Evolutionary conservation across 2,797 vertebrate species (phyloP), one percentile per base, ranked within the genome.

Genomic region (Enoplosus armatus): DNA sequence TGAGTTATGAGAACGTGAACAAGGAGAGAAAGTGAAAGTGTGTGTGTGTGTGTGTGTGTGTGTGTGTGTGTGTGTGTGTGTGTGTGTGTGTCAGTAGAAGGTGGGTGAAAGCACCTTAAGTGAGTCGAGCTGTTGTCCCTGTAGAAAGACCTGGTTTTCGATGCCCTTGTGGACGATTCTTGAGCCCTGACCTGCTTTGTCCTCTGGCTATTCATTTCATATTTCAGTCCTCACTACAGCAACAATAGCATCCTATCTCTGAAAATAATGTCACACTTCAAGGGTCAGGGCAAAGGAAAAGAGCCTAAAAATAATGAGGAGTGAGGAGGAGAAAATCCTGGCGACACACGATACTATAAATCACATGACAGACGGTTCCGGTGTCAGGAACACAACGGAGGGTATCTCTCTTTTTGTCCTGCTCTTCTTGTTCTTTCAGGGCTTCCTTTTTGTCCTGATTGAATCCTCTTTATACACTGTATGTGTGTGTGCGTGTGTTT

Each of bases 111-210:
- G 53, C 50, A 35, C 45, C 37, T 81, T 56, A 66, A 74, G 22
- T 14, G 24, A 66, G 37, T 73, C 4, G 4, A 76, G 75, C 63
- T 61, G 63, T 51, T 67, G 66, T 79, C 45, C 74, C 65, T 2
- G 14, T 54, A 54, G 59, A 80, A 75, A 48, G 1, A 51, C 45
- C 27, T 31, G 24, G 45, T 77, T 82, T 55, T 67, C 0, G 16
- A 45, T 56, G 70, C n/a, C 63, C 43, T 64, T 77, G 60, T 11
- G 27, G 1, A 27, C 35, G 29, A 12, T 72, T 70, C 70, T 59
- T 65, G 39, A 65, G 55, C 58, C 29, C 62, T 90, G 85, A 88
- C 83, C 78, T 70, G 75, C 54, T 70, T 45, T 27, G 64, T 62
- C 4, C 63, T n/a, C n/a, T 75, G 37, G 70, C 54, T 27, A 47